Evolutionary conservation across 2,113 vertebrate species (phyloP), one percentile per base, ranked within the genome.

Genomic region (Blennius ocellaris): DNA sequence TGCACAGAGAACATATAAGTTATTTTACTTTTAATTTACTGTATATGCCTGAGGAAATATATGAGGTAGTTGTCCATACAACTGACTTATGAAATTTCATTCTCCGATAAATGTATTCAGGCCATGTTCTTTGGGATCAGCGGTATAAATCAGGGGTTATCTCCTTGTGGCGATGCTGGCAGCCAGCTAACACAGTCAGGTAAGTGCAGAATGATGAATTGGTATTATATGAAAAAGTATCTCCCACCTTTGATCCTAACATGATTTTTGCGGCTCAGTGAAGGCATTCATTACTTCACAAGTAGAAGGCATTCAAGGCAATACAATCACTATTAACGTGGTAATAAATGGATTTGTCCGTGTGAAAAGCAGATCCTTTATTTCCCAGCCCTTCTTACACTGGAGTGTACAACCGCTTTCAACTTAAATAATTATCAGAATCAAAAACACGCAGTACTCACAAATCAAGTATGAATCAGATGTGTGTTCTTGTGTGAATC

Each of bases 401-500:
- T 54, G 11, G 8, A 8, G 39, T 41, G 48, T 37, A 30, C 21
- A 30, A 64, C 53, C 53, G 41, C 62, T 40, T 68, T 66, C 10
- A 12, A 56, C 54, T 78, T 80, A 57, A 69, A 81, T 69, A 36
- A 74, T 41, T 41, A 75, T 69, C 40, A 63, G 36, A 77, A 75
- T 67, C 60, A 67, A 51, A 44, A 60, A 61, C 57, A 69, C 78
- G 72, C 56, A 45, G 44, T 74, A 58, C 36, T 37, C 14, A 17
- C 73, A 76, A 76, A 82, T 83, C 72, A 69, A 73, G 56, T 48
- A 76, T 60, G 77, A 80, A 83, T 71, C 48, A 62, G 75, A 55
- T 73, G 81, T 70, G 58, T 86, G 59, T 81, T 73, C 69, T 74
- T 53, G 68, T 79, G 84, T 66, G 71, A 86, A 86, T 86, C 72